phyloP scores from a whole-genome alignment of 2,113 vertebrate genomes.

The Salminus brasiliensis region DNA sequence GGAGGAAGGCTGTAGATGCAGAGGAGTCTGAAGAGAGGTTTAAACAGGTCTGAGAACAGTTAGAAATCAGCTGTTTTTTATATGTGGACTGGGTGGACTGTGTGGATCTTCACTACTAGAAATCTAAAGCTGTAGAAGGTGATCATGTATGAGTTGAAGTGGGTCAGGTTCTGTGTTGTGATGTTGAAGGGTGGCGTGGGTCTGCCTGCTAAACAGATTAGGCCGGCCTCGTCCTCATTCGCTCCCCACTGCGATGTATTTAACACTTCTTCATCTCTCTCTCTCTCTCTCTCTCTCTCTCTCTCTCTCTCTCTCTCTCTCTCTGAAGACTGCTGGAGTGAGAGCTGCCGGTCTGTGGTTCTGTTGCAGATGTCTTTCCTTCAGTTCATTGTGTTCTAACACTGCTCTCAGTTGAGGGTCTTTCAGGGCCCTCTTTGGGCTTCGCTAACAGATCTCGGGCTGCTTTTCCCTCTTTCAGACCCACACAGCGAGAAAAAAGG shows the following conservation, averaged over 20 bases:
- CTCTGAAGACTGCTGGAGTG: too few relatives aligned
- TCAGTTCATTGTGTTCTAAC: background rate
- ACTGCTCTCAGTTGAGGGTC: background rate
- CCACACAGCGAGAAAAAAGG: background rate
- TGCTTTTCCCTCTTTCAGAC: background rate
- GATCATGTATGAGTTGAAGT: too few relatives aligned
- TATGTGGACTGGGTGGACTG: too few relatives aligned
- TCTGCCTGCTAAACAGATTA: conserved; percentile 38
- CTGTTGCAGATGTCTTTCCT: background rate
- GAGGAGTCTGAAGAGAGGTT: too few relatives aligned
- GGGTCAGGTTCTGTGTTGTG: background rate
- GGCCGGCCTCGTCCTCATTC: conserved; percentile 21
- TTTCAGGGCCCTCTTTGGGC: background rate
- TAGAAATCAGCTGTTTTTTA: too few relatives aligned
- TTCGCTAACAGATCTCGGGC: background rate
- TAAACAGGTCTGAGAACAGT: too few relatives aligned
- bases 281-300: background rate
- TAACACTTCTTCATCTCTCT: conserved; percentile 2
- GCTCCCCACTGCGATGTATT: conserved; percentile 31
- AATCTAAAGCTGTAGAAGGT: too few relatives aligned
- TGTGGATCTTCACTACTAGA: too few relatives aligned
- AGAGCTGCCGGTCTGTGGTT: too few relatives aligned
- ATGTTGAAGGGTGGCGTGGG: background rate
- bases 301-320: background rate
- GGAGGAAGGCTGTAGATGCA: too few relatives aligned